Conservation (phyloP, 2,797 vertebrate species). For the Coracias cyanogaster region DNA sequence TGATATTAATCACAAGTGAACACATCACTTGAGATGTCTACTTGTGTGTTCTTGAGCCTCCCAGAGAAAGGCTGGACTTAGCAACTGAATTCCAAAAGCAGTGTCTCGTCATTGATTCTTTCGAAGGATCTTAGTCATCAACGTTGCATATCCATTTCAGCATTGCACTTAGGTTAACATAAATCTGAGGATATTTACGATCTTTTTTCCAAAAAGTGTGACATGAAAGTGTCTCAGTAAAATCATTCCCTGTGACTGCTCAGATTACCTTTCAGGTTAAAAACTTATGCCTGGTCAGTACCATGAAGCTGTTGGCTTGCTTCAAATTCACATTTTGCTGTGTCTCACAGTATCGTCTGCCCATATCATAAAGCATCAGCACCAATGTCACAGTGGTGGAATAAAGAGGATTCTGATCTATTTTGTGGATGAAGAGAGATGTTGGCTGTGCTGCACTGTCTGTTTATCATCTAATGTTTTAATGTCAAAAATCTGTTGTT, state of each 20-base stretch:
- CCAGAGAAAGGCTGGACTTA: not conserved
- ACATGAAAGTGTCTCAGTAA: not conserved
- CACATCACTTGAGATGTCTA: not conserved
- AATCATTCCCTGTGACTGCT: not conserved
- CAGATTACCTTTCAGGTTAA: not conserved
- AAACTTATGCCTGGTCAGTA: not conserved
- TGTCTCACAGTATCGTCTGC: not conserved
- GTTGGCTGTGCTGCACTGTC: not conserved
- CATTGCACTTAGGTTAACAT: not conserved
- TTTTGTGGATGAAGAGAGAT: not conserved
- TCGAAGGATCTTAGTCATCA: not conserved
- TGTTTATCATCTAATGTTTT: not conserved
- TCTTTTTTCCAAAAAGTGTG: not conserved
- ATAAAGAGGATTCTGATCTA: conserved; percentile 30
- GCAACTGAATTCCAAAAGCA: not conserved
- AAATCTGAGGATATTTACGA: not conserved
- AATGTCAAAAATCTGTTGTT: not conserved
- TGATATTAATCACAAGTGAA: not conserved
- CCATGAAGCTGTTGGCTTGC: not conserved
- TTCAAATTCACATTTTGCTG: not conserved
- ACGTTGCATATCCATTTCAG: not conserved
- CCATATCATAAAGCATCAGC: not conserved
- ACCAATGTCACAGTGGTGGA: not conserved
- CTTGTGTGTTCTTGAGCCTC: not conserved
- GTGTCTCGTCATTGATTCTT: not conserved